Conservation (phyloP, 2,888 invertebrate species). For the Willowsia nigromaculata region DNA sequence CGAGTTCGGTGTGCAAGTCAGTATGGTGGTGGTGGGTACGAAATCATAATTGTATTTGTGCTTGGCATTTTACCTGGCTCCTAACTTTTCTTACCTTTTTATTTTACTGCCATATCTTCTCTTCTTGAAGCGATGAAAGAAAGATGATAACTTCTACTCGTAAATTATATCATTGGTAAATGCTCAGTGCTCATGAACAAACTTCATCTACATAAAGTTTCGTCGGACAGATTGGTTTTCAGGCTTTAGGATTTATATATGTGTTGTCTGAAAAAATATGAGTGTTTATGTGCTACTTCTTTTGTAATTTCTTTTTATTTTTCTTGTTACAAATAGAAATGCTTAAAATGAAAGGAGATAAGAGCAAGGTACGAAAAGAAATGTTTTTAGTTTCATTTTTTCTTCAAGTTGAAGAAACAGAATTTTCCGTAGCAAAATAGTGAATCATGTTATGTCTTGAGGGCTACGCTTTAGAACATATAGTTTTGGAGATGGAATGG, state of each 20-base stretch:
- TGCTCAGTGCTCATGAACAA: conserved; percentile 43
- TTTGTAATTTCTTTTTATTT: not conserved
- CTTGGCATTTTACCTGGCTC: not conserved
- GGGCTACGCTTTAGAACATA: too few species aligned
- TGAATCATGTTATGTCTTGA: too few species aligned
- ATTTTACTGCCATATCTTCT: conserved; percentile 33
- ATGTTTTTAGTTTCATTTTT: too few species aligned
- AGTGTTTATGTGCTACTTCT: not conserved
- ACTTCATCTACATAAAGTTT: conserved; percentile 57
- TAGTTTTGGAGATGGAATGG: too few species aligned
- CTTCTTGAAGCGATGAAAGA: conserved; percentile 31
- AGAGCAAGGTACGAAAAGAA: too few species aligned
- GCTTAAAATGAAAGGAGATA: too few species aligned
- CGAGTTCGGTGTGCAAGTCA: too few species aligned
- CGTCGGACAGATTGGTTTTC: conserved; percentile 61
- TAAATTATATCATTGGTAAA: conserved; percentile 65
- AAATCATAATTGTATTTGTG: not conserved
- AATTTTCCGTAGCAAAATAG: too few species aligned
- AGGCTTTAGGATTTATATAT: conserved; percentile 18
- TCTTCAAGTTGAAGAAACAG: too few species aligned
- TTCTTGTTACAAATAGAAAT: too few species aligned
- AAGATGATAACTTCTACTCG: conserved; percentile 55
- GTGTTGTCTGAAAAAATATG: not conserved
- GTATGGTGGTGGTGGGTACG: not conserved
- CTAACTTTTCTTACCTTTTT: conserved; percentile 33